Conservation (phyloP, 1,140 invertebrate species). For the Brachionus asplanchnoidis region DNA sequence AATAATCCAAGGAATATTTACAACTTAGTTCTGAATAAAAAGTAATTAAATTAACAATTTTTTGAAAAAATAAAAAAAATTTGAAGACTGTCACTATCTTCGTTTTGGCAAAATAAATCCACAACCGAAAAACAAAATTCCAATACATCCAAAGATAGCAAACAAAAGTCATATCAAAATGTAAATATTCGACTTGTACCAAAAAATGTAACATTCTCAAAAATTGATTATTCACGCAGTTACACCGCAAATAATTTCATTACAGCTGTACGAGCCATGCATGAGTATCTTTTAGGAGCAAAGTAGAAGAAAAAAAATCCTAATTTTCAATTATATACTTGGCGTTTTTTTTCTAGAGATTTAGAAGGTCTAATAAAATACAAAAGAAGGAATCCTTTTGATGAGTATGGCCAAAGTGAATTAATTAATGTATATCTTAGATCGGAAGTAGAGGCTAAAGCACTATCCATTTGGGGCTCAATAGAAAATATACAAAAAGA, state of each 20-base stretch:
- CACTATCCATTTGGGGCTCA: constrained; percentile 25
- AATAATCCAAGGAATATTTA: background rate
- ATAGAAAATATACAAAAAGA: background rate
- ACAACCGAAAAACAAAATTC: background rate
- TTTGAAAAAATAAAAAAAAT: background rate
- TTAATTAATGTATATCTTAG: constrained; percentile 28
- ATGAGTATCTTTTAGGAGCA: constrained; percentile 35
- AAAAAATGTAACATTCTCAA: constrained; percentile 4
- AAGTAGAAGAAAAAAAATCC: background rate
- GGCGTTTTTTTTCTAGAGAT: background rate
- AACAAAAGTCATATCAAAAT: background rate
- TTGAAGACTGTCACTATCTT: background rate
- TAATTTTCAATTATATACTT: background rate
- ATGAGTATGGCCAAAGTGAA: background rate
- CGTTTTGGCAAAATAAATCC: background rate
- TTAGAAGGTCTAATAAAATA: constrained; percentile 31
- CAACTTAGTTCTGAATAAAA: background rate
- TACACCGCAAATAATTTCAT: constrained; percentile 42
- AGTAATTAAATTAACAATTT: background rate
- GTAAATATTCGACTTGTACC: constrained; percentile 24
- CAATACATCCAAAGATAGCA: background rate
- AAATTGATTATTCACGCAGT: constrained; percentile 34
- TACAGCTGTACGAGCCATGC: constrained; percentile 6
- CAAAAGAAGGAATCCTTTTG: constrained; percentile 20
- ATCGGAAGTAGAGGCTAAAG: constrained; percentile 35